Evolutionary conservation across 2,113 vertebrate species (phyloP).

Genomic region (Conger conger): DNA sequence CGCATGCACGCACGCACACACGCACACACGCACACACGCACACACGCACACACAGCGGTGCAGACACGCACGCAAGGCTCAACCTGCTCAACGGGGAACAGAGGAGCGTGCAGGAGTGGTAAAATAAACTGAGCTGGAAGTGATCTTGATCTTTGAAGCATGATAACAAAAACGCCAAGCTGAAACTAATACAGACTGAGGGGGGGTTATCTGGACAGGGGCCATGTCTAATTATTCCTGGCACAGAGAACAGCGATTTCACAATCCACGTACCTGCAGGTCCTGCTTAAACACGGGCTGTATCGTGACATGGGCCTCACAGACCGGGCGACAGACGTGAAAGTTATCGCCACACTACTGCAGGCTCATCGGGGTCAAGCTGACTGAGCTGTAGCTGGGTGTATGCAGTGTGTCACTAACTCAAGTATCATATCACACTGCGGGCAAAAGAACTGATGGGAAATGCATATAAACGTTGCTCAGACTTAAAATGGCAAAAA

Average conservation of each 20-base stretch:
- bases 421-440: no score
- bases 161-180: slow-evolving; percentile 52
- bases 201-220: slow-evolving; percentile 49
- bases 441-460: no score
- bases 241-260: slow-evolving; percentile 50
- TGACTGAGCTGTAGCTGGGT: background rate
- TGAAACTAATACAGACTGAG: slow-evolving; percentile 50
- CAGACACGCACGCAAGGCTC: slow-evolving; percentile 58
- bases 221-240: slow-evolving; percentile 69
- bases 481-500: no score
- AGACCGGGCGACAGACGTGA: slow-evolving; percentile 40
- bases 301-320: background rate
- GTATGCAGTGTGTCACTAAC: no score
- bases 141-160: slow-evolving; percentile 66
- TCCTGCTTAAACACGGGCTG: background rate
- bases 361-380: background rate
- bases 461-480: no score
- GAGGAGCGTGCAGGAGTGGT: slow-evolving; percentile 57
- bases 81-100: slow-evolving; percentile 73
- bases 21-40: slow-evolving; percentile 31
- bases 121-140: slow-evolving; percentile 77
- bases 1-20: background rate
- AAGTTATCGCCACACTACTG: background rate
- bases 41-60: slow-evolving; percentile 40
- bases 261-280: slow-evolving; percentile 21